Evolutionary conservation across 2,888 invertebrate genomes (phyloP), one percentile per base, ranked within the genome.

Genomic region (Pterobdella sp.): DNA sequence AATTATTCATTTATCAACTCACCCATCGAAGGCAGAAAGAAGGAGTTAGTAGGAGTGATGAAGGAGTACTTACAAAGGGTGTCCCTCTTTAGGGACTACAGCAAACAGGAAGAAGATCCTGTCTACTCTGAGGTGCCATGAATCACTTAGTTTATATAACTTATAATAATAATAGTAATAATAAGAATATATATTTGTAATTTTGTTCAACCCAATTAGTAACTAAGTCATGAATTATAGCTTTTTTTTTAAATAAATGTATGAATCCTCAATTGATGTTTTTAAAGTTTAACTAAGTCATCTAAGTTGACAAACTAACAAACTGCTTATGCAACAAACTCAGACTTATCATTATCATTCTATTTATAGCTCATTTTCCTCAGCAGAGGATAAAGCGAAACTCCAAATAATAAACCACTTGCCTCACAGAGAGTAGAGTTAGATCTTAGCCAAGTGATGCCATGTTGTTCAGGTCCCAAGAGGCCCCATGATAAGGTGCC

Each of bases 381-480:
- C 52, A 22, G 22, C 52, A 18, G 52, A 49, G n/a, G n/a, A n/a
- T n/a, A n/a, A n/a, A n/a, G n/a, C 52, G 14, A 49, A 18, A 18
- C 18, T 64, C 22, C 22, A 10, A 10, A 26, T 64, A 10, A 26
- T 64, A 10, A 64, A 22, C 67, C 14, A 31, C 22, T 4, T 1
- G 26, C n/a, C 31, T 22, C 35, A 0, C 77, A 91, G 88, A 87
- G 90, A 22, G 89, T 93, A 0, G 90, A 91, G 64, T 83, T 98
- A 78, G 95, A 98, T 82, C 85, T 98, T 65, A 84, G 87, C 0
- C 90, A 91, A 0, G 93, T 98, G 0, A 93, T 92, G 69, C 92
- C 96, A 1, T 95, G 94, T 31, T 91, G 96, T 22, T 94, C 94
- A 75, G 97, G 97, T 0, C 97, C 97, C 0, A 98, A 98, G 83